phyloP scores from a whole-genome alignment of 2,113 vertebrate genomes.

The Ornithorhynchus anatinus region DNA sequence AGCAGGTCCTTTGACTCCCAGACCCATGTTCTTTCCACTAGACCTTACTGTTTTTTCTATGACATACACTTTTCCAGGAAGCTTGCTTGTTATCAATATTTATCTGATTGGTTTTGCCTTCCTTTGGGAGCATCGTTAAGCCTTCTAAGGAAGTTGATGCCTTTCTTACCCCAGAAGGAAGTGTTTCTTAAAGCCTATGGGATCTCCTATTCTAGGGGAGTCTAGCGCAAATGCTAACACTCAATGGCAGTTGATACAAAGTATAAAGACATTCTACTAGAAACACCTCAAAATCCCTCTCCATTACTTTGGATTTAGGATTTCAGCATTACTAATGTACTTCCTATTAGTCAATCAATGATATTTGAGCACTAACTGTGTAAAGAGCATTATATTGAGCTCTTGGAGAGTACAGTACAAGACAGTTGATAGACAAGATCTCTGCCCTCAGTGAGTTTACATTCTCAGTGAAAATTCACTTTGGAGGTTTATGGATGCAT shows the following conservation, averaged over 20 bases:
- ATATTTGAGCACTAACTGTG: no score
- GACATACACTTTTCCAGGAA: no score
- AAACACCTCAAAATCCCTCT: neutral
- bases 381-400: no score
- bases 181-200: conserved; percentile 11
- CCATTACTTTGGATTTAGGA: neutral
- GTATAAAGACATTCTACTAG: neutral
- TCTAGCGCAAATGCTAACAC: conserved; percentile 8
- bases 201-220: neutral
- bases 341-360: neutral
- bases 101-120: conserved; percentile 41
- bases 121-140: conserved; percentile 3
- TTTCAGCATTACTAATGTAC: neutral
- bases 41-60: no score
- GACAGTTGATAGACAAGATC: no score
- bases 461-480: neutral
- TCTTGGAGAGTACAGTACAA: no score
- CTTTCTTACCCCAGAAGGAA: conserved; percentile 9
- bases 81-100: no score
- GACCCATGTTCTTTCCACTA: no score
- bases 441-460: neutral
- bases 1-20: no score
- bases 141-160: neutral
- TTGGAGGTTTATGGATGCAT: neutral
- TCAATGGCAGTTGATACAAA: neutral